Percentiles rank a stretch among this genome's conserved stretches.
phyloP scores from a whole-genome alignment of 2,888 invertebrate genomes.

The Nomada hirtipes region DNA sequence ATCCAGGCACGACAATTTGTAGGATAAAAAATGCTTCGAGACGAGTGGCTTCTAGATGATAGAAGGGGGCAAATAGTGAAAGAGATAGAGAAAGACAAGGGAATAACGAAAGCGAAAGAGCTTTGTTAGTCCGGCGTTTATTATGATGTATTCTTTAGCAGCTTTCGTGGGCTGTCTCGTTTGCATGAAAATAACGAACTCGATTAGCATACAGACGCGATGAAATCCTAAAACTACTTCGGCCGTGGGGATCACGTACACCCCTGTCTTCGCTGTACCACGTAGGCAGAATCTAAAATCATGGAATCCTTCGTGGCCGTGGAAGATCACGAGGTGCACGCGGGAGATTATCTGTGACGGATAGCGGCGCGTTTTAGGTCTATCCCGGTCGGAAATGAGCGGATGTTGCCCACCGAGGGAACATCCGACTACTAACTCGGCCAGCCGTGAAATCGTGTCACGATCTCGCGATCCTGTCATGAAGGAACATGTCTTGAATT shows the following conservation, averaged over 20 bases:
- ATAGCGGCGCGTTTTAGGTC: slow-evolving; percentile 45
- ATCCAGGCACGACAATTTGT: slow-evolving; percentile 22
- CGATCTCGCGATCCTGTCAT: slow-evolving; percentile 21
- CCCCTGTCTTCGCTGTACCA: slow-evolving; percentile 6
- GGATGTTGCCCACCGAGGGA: slow-evolving; percentile 24
- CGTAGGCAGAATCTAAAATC: slow-evolving; percentile 60
- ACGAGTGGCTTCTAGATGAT: neutral
- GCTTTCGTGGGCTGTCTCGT: slow-evolving; percentile 40
- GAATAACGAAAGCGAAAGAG: neutral
- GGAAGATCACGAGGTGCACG: slow-evolving; percentile 18
- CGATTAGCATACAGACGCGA: slow-evolving; percentile 62
- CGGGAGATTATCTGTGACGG: slow-evolving; percentile 55
- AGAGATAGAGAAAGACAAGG: neutral
- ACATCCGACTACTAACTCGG: slow-evolving; percentile 9
- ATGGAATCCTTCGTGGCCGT: slow-evolving; percentile 16
- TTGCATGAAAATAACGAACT: slow-evolving; percentile 67
- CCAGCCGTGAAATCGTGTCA: slow-evolving; percentile 24
- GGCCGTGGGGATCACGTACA: slow-evolving; percentile 32
- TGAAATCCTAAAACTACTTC: slow-evolving; percentile 52
- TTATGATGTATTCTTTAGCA: slow-evolving; percentile 51
- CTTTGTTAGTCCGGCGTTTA: slow-evolving; percentile 41
- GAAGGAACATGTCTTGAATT: no score
- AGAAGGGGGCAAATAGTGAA: neutral
- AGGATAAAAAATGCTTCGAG: slow-evolving; percentile 9
- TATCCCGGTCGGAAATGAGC: slow-evolving; percentile 44